Evolutionary conservation across 2,113 vertebrate species (phyloP).

Genomic region (Mustela lutreola): DNA sequence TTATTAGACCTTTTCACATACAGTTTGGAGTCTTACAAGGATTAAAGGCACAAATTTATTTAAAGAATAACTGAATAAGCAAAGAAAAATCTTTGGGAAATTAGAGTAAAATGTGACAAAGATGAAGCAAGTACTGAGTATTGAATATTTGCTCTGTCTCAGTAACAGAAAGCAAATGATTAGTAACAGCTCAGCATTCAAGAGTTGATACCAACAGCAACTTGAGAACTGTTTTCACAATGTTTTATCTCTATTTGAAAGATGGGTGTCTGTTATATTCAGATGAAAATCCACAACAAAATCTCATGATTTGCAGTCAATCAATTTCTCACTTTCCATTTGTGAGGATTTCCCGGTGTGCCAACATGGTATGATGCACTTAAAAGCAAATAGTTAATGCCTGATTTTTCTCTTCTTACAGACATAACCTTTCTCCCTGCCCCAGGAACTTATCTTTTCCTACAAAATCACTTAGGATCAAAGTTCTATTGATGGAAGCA

Average conservation of each 20-base stretch:
- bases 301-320: background rate
- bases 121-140: background rate
- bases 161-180: background rate
- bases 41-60: slow-evolving; percentile 7
- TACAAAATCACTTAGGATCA: background rate
- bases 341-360: background rate
- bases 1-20: background rate
- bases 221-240: background rate
- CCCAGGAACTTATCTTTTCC: background rate
- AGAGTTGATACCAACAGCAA: background rate
- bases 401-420: background rate
- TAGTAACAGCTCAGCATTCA: background rate
- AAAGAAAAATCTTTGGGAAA: background rate
- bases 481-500: background rate
- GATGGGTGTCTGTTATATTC: background rate
- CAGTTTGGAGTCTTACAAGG: background rate
- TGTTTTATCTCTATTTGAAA: background rate
- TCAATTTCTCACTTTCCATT: background rate
- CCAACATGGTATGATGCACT: background rate
- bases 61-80: slow-evolving; percentile 18
- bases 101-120: background rate
- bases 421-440: background rate
- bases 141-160: background rate
- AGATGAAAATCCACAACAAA: background rate
- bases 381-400: slow-evolving; percentile 17